A percentile compares a stretch with the other conserved stretches of the same genome.
Evolutionary conservation across 2,113 vertebrate species (phyloP).

Genomic region (Pelodiscus sinensis): DNA sequence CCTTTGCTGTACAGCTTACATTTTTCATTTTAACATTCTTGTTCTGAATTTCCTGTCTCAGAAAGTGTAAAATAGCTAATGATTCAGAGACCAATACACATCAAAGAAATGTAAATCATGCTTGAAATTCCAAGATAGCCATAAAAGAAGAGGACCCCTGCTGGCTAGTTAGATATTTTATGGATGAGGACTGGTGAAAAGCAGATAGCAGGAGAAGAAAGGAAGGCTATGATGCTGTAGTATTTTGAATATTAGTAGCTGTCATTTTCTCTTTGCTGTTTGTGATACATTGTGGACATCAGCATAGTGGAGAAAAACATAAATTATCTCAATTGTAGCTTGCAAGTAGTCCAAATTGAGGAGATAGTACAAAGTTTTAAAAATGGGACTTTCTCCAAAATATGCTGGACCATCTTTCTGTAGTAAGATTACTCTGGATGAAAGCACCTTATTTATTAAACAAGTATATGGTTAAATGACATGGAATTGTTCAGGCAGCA

Average conservation of each 20-base stretch:
- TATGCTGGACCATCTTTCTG: background rate
- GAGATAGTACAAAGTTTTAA: background rate
- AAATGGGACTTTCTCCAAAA: accelerated
- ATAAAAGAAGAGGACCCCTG: background rate
- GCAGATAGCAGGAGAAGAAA: background rate
- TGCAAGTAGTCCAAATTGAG: background rate
- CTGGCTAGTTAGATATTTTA: background rate
- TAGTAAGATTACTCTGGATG: background rate
- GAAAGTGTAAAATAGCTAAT: background rate
- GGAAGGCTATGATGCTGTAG: background rate
- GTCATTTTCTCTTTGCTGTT: background rate
- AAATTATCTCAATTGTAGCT: background rate
- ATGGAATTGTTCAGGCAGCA: background rate
- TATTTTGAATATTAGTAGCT: background rate
- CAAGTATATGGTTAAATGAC: background rate
- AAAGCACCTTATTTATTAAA: slow-evolving; percentile 20
- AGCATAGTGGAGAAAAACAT: background rate
- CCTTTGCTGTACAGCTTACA: background rate
- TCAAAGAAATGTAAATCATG: background rate
- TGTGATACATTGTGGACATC: background rate
- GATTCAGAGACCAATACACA: background rate
- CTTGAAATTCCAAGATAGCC: background rate
- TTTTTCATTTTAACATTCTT: background rate
- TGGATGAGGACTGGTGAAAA: background rate
- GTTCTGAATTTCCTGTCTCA: background rate